A percentile compares a stretch with the other conserved stretches of the same genome.
phyloP scores from a whole-genome alignment of 2,113 vertebrate genomes.

The Gorsachius goisagi region DNA sequence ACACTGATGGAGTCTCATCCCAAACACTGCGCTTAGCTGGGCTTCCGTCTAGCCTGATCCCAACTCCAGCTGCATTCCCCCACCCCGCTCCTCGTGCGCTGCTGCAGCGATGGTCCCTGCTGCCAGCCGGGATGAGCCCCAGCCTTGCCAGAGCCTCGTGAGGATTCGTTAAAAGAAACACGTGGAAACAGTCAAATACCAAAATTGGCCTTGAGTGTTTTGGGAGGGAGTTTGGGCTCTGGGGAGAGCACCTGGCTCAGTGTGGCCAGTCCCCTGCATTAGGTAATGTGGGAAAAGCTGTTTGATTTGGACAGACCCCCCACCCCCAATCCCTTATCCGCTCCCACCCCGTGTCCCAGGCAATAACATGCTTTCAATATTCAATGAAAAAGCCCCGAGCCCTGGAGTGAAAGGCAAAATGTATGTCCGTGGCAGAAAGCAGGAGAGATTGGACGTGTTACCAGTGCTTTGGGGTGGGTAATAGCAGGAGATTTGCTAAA shows the following conservation, averaged over 20 bases:
- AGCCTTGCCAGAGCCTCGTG: not conserved
- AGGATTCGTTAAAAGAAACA: not conserved
- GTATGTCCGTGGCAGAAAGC: not conserved
- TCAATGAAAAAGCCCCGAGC: rapidly evolving
- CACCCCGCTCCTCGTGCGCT: rapidly evolving
- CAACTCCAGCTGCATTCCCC: rapidly evolving
- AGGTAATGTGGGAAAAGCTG: not conserved
- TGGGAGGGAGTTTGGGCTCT: not conserved
- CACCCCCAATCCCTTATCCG: not conserved
- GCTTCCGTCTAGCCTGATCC: not conserved
- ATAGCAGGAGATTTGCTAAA: slow-evolving; percentile 39
- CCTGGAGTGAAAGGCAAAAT: not conserved
- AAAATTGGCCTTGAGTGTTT: not conserved
- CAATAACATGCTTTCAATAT: not conserved
- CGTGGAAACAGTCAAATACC: not conserved
- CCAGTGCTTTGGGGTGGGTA: slow-evolving; percentile 15
- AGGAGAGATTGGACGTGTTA: slow-evolving; percentile 10
- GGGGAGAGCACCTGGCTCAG: not conserved
- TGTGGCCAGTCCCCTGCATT: not conserved
- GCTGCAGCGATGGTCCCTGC: not conserved
- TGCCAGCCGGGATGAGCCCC: not conserved
- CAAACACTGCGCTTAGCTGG: rapidly evolving
- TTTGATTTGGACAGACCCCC: not conserved
- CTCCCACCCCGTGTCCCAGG: not conserved
- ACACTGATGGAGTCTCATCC: rapidly evolving